Evolutionary conservation across 2,888 invertebrate species (phyloP), one percentile per base, ranked within the genome.

Genomic region (Limnephilus auricula): DNA sequence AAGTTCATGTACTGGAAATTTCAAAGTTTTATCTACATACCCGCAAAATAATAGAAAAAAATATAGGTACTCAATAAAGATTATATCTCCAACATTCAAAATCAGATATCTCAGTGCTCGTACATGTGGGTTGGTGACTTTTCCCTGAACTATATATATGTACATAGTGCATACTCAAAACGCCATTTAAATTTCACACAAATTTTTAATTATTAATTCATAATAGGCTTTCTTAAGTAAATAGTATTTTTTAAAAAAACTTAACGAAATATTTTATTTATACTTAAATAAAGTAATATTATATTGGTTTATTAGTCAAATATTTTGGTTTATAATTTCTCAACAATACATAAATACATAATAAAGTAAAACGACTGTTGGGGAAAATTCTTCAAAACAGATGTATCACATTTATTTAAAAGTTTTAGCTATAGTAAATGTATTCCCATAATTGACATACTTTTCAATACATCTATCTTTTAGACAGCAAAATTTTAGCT

Each of bases 381-480:
- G 65, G 65, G n/a, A 0, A 65, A 65, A 65, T 65, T 18, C 25
- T 65, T 65, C 50, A 79, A 87, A 87, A 88, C 34, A 88, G 65
- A 88, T 34, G 78, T 88, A 88, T 88, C 87, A 78, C 78, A 88
- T 88, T n/a, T 40, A 50, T 86, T 50, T 30, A 50, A 79, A 79
- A 88, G 65, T 78, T 79, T 78, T 34, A 32, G 34, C 31, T 78
- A 32, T n/a, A 65, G 34, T 79, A 32, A 37, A 65, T 65, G 50
- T 90, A 86, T 79, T 91, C 87, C 79, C 84, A 82, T 91, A 91
- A 91, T 91, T 91, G 91, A 91, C 91, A 91, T 89, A 89, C 90
- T 91, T 89, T 34, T 90, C 82, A 90, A 87, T 87, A 90, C 65
- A 90, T 90, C 80, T 87, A 87, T 30, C 31, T 50, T 86, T 45